Evolutionary conservation across 2,113 vertebrate genomes (phyloP).

Genomic region (Pollimyrus isidori): DNA sequence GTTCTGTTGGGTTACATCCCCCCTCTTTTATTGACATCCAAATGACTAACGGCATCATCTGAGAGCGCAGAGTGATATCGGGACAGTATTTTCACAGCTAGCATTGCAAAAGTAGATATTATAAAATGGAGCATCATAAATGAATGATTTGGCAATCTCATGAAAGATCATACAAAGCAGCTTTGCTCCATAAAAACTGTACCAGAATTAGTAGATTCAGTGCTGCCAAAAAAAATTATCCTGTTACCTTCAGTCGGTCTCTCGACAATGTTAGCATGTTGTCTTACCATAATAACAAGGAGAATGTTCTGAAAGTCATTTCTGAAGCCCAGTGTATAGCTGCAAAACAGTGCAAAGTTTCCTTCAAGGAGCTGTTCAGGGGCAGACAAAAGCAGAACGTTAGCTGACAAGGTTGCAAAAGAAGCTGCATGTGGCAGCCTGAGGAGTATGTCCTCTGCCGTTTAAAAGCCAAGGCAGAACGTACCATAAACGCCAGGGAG

Average conservation of each 20-base stretch:
- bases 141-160: not conserved
- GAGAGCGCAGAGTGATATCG: not conserved
- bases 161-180: not conserved
- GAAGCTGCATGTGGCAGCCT: not conserved
- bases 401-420: not conserved
- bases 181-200: not conserved
- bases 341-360: slow-evolving; percentile 93
- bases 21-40: no score
- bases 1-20: not conserved
- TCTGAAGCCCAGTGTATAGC: slow-evolving; percentile 80
- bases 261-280: not conserved
- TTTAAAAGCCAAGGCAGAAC: slow-evolving; percentile 15
- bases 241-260: slow-evolving; percentile 19
- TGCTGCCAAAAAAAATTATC: no score
- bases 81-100: not conserved
- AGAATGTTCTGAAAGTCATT: slow-evolving; percentile 89
- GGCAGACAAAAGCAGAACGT: not conserved
- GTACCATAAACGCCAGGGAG: slow-evolving; percentile 88
- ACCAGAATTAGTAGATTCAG: not conserved
- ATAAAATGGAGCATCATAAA: not conserved
- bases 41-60: not conserved
- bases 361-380: slow-evolving; percentile 78
- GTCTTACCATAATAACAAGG: slow-evolving; percentile 83
- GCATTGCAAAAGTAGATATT: not conserved
- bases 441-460: not conserved